These are phyloP conservation scores for Puntigrus tetrazona DNA, from an alignment of 2,113 vertebrate species.

Conservation along the genomic window DNA sequence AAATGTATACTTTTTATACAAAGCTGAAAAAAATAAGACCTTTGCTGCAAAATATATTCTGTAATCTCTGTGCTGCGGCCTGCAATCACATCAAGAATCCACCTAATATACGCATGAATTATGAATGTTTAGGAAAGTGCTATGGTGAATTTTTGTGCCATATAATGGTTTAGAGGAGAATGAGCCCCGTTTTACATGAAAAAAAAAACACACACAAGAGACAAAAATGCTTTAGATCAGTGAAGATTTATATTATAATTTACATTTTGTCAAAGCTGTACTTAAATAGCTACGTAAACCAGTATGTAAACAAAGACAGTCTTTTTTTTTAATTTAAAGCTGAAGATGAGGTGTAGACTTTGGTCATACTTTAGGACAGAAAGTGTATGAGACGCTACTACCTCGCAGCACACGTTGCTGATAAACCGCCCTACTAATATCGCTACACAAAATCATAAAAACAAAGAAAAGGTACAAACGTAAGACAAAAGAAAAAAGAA, in stretches of 20 bases:
- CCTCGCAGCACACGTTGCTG: slow-evolving; percentile 66
- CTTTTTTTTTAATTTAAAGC: slow-evolving; percentile 83
- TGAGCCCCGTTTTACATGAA: background rate
- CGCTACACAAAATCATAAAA: slow-evolving; percentile 5
- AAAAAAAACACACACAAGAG: slow-evolving; percentile 48
- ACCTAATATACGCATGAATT: background rate
- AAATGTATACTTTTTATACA: no score
- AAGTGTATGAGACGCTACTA: slow-evolving; percentile 73
- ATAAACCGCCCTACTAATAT: slow-evolving; percentile 70
- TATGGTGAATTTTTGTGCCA: background rate
- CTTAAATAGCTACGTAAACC: slow-evolving; percentile 99
- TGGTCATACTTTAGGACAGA: slow-evolving; percentile 81
- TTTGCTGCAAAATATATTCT: no score
- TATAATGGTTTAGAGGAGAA: background rate
- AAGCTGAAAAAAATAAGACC: no score
- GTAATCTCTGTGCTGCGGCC: background rate
- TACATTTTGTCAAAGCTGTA: slow-evolving; percentile 97
- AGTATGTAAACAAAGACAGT: slow-evolving; percentile 93
- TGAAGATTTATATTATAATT: slow-evolving; percentile 99
- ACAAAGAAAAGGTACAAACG: slow-evolving; percentile 47
- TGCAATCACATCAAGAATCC: background rate
- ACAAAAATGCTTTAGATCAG: slow-evolving; percentile 79
- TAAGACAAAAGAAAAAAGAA: slow-evolving; percentile 72
- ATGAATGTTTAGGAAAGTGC: background rate
- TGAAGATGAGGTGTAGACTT: slow-evolving; percentile 86